Evolutionary conservation across 2,113 vertebrate species (phyloP).

Genomic region (Tylochromis polylepis): DNA sequence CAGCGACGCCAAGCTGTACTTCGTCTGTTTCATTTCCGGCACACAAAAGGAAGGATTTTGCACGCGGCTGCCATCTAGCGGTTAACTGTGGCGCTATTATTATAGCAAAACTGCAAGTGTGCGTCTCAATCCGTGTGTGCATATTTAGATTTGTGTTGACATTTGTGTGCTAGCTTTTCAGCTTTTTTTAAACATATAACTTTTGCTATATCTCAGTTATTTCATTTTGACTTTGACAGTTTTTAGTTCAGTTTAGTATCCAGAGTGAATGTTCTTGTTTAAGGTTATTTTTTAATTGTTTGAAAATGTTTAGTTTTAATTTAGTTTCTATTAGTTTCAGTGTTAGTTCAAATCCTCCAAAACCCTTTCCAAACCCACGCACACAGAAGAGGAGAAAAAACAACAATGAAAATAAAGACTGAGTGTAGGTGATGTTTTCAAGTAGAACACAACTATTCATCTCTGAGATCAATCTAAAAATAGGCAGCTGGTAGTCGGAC

Average conservation of each 20-base stretch:
- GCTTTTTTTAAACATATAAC: not conserved
- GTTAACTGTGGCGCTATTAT: not conserved
- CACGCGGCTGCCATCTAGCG: not conserved
- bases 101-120: not conserved
- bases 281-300: not conserved
- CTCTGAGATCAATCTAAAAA: not conserved
- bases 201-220: not conserved
- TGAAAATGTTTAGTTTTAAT: not conserved
- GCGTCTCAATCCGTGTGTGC: not conserved
- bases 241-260: not conserved
- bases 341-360: no score
- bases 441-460: not conserved
- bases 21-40: not conserved
- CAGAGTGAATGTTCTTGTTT: not conserved
- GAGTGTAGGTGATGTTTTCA: not conserved
- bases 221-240: no score
- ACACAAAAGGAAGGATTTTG: rapidly evolving
- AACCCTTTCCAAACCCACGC: not conserved
- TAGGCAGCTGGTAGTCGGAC: not conserved
- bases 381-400: not conserved
- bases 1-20: constrained; percentile 24
- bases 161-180: not conserved
- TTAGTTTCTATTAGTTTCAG: not conserved
- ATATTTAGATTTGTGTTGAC: not conserved
- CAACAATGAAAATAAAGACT: not conserved